Percentiles rank a stretch among this genome's conserved stretches.
Evolutionary conservation across 2,888 invertebrate species (phyloP).

Genomic region (Lochmaea crataegi): DNA sequence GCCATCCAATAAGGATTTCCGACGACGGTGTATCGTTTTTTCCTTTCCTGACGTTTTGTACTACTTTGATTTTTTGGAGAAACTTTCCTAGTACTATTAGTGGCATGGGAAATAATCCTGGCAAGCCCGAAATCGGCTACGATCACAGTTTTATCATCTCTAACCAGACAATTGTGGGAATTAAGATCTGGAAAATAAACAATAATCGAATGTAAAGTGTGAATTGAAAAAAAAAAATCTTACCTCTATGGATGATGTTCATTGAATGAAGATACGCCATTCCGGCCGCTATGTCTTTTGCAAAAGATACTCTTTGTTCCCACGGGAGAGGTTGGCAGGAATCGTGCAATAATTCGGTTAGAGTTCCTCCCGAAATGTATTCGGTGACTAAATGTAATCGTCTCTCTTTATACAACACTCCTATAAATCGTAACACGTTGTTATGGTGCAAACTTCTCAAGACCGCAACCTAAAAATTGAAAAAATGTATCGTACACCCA

Average conservation of each 20-base stretch:
- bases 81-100: conserved; percentile 59
- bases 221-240: background rate
- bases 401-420: conserved; percentile 93
- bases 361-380: conserved; percentile 91
- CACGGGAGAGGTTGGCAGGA: conserved; percentile 76
- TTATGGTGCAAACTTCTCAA: conserved; percentile 88
- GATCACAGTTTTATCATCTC: conserved; percentile 84
- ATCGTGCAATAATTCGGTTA: conserved; percentile 87
- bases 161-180: conserved; percentile 92
- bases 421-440: conserved; percentile 91
- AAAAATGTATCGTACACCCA: background rate
- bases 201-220: too few relatives aligned
- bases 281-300: conserved; percentile 92
- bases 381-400: conserved; percentile 93
- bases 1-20: conserved; percentile 99
- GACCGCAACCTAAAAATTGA: conserved; percentile 78
- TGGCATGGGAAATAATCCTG: conserved; percentile 75
- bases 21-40: conserved; percentile 94
- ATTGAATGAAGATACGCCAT: conserved; percentile 95
- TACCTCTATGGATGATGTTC: conserved; percentile 84
- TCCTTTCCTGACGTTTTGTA: conserved; percentile 72
- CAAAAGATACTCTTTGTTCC: conserved; percentile 84
- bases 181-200: conserved; percentile 79
- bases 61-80: conserved; percentile 56
- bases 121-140: conserved; percentile 97